Base-by-base conservation (phyloP, 2,888 invertebrate genomes). In the Pseudanteris insignis region DNA sequence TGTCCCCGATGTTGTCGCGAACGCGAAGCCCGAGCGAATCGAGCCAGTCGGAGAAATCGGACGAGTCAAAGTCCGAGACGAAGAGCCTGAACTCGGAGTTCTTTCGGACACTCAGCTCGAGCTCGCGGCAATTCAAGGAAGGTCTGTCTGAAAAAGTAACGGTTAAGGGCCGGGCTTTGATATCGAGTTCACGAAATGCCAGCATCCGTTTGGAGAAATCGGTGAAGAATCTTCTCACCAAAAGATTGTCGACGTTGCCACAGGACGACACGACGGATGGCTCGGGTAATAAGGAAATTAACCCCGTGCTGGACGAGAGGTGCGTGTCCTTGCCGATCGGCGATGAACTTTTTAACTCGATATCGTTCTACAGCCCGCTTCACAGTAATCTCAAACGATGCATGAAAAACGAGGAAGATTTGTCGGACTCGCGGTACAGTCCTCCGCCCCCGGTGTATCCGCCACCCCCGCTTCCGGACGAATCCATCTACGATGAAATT, bases 281-380 rank as follows among this genome's bases (percentile, higher is more conserved):
- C 1, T 53, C 34, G 10, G 55, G 46, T 2, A 2, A 2, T 2
- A 47, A 36, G 8, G 66, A 63, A 15, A 12, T 4, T 9, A 67
- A 67, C 9, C 33, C 43, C 1, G 69, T 71, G 8, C 66, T 69
- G 8, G 67, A 76, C 15, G 81, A 82, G 25, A 80, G 85, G 58
- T 84, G 84, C 73, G 81, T 83, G 1, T 86, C 86, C 0, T 81
- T 86, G 83, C 86, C 86, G 6, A 80, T 77, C 11, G 82, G 81
- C 26, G 84, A 85, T 69, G 82, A 84, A 3, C 82, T 76, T 7
- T 89, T 89, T 81, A 86, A 85, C 68, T 84, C 84, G 32, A 86
- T 88, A 60, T 84, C 85, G 61, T 88, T 88, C 69, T 84, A 86
- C 65, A 88, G 88, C 9, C 88, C 88, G 0, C 40, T 76, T 13